Evolutionary conservation across 2,888 invertebrate species (phyloP).

Genomic region (Bombylius discolor): DNA sequence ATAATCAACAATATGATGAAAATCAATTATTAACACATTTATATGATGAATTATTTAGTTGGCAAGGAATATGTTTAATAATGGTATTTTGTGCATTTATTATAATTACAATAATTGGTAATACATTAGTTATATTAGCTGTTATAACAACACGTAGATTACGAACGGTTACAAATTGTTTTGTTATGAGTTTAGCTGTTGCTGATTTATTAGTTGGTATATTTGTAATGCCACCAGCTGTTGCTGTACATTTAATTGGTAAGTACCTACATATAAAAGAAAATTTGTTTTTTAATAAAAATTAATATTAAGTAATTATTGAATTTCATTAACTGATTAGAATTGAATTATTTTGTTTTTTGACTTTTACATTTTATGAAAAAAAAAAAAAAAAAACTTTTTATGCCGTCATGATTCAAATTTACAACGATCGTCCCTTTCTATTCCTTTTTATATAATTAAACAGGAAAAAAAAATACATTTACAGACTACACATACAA

Average conservation of each 20-base stretch:
- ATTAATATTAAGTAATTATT: too few species aligned
- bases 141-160: slow-evolving; percentile 76
- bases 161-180: slow-evolving; percentile 87
- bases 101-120: slow-evolving; percentile 67
- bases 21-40: slow-evolving; percentile 6
- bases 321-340: neutral
- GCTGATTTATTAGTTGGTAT: slow-evolving; percentile 89
- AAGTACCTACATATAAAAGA: slow-evolving; percentile 38
- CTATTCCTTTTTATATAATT: too few species aligned
- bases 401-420: too few species aligned
- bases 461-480: too few species aligned
- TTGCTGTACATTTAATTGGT: slow-evolving; percentile 65
- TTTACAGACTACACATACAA: too few species aligned
- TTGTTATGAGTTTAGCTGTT: slow-evolving; percentile 85
- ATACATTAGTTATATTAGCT: slow-evolving; percentile 78
- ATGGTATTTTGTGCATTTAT: slow-evolving; percentile 52
- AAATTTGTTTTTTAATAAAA: neutral
- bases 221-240: slow-evolving; percentile 92
- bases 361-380: too few species aligned
- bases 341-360: too few species aligned
- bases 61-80: slow-evolving; percentile 47
- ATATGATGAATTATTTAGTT: slow-evolving; percentile 28
- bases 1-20: neutral
- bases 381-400: too few species aligned
- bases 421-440: too few species aligned